Base-by-base conservation (phyloP, 2,888 invertebrate genomes). In the Drosophila flavopinicola region DNA sequence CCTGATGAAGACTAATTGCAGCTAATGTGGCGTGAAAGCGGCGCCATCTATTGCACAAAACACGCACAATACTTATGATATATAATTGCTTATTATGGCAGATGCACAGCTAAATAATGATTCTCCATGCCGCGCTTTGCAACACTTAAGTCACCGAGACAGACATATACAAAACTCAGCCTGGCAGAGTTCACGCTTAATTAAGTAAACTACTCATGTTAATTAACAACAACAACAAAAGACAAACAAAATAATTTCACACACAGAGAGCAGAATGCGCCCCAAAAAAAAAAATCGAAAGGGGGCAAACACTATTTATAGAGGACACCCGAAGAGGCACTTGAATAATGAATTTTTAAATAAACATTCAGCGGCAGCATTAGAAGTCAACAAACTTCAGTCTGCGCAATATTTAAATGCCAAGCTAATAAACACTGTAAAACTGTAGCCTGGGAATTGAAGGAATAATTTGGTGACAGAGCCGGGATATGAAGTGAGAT, bases 1-100 rank as follows among this genome's bases (percentile, higher is more conserved):
- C 61, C 66, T 83, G 85, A 83, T 78, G 78, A 85, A 80, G 85
- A 83, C 78, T 85, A 83, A 83, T 83, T 85, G 74, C 66, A 75
- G 67, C 66, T 78, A 83, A 83, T 83, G 76, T 73, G 56, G 61
- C 84, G 54, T 83, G 57, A 65, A 85, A 79, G 57, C 61, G 57
- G 80, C 72, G 63, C 59, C 73, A 84, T 66, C 84, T 77, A 77
- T 61, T 60, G 66, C 59, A 45, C 38, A 44, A 56, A 49, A 52
- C 17, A 29, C 35, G 27, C 37, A 42, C 33, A 39, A 29, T 23
- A 39, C 37, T 66, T 37, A 65, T 57, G 44, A 52, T 45, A 44
- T 37, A 58, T 45, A 39, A 70, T 54, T 45, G 38, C 27, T 23
- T 48, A 38, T 53, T 38, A 27, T 25, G 7, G 3, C 30, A 29